Percentiles rank a stretch among this genome's conserved stretches.
Evolutionary conservation across 1,140 invertebrate genomes (phyloP).

Genomic region (Megathymus violae): DNA sequence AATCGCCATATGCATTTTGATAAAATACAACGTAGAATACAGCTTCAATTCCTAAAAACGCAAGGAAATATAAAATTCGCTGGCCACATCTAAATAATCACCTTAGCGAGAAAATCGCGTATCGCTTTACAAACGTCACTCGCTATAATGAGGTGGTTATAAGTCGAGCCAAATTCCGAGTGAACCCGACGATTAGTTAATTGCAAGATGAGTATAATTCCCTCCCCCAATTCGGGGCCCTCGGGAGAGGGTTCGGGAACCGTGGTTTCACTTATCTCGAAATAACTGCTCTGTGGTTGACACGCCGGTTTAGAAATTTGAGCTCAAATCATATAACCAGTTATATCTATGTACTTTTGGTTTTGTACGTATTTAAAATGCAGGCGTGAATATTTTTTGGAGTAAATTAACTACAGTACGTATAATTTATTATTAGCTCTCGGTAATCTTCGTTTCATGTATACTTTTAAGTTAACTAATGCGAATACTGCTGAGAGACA

Average conservation of each 20-base stretch:
- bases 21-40: no score
- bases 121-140: neutral
- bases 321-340: neutral
- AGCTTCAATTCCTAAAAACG: no score
- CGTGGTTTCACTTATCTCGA: constrained; percentile 21
- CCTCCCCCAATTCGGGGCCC: constrained; percentile 13
- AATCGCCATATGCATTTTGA: no score
- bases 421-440: no score
- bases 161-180: constrained; percentile 26
- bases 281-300: constrained; percentile 9
- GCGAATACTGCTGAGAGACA: no score
- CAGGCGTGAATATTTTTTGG: neutral
- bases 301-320: constrained; percentile 10
- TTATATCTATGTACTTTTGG: neutral
- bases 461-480: no score
- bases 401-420: no score
- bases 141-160: neutral
- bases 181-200: constrained; percentile 28
- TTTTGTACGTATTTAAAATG: neutral
- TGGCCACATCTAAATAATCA: neutral
- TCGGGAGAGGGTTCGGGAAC: constrained; percentile 11
- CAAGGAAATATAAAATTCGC: no score
- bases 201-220: constrained; percentile 25
- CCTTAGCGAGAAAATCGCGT: neutral
- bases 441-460: no score